These are phyloP conservation scores for Mythimna vitellina DNA, from an alignment of 2,888 invertebrate genomes.

Conservation along the genomic window DNA sequence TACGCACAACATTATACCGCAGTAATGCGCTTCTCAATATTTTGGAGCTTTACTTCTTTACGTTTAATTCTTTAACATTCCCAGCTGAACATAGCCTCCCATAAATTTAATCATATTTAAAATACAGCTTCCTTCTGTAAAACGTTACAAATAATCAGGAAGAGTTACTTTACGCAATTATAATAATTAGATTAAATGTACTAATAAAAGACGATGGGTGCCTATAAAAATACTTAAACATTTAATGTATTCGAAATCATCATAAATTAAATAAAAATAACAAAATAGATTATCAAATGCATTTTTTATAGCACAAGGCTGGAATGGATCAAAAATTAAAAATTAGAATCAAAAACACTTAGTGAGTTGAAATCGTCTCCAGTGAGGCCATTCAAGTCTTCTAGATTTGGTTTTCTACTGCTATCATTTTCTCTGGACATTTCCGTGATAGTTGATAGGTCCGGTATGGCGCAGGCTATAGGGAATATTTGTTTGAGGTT, in stretches of 20 bases:
- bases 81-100: too few relatives aligned
- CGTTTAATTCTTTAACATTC: too few relatives aligned
- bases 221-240: conserved; percentile 19
- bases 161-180: not conserved
- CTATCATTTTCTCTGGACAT: conserved; percentile 78
- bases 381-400: conserved; percentile 63
- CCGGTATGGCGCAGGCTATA: conserved; percentile 80
- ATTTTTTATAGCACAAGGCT: conserved; percentile 34
- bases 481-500: conserved; percentile 83
- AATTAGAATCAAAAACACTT: conserved; percentile 60
- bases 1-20: too few relatives aligned
- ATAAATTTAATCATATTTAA: too few relatives aligned
- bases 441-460: conserved; percentile 86
- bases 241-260: conserved; percentile 53
- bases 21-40: too few relatives aligned
- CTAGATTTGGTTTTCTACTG: conserved; percentile 68
- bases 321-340: conserved; percentile 18
- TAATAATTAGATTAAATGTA: not conserved
- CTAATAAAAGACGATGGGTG: not conserved
- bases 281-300: conserved; percentile 19
- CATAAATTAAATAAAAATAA: conserved; percentile 26
- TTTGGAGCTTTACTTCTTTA: too few relatives aligned
- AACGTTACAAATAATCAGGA: too few relatives aligned
- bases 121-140: too few relatives aligned
- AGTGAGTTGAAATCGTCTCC: conserved; percentile 67